Evolutionary conservation across 1,140 invertebrate genomes (phyloP).

Genomic region (Plectrocnemia conspersa): DNA sequence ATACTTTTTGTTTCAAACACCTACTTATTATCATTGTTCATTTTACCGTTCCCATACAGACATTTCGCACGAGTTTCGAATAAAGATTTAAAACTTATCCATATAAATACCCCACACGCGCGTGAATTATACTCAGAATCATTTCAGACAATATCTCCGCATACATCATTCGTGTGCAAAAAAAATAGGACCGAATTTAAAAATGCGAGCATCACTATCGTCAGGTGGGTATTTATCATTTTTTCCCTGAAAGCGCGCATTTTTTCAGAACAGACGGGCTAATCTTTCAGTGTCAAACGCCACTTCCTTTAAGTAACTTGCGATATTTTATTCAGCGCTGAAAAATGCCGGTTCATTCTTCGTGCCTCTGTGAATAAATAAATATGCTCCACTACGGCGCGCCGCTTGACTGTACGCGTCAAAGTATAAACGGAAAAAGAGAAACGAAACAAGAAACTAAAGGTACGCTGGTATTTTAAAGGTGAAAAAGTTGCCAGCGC

Average conservation of each 20-base stretch:
- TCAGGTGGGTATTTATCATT: slow-evolving; percentile 21
- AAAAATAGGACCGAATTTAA: too few species aligned
- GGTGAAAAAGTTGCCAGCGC: slow-evolving; percentile 31
- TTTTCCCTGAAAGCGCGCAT: slow-evolving; percentile 17
- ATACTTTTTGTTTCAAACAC: too few species aligned
- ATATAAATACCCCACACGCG: too few species aligned
- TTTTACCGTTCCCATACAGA: too few species aligned
- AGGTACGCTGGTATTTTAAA: slow-evolving; percentile 9
- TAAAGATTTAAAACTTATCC: too few species aligned
- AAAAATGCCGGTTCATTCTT: slow-evolving; percentile 23
- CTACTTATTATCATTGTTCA: too few species aligned
- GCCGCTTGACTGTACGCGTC: slow-evolving; percentile 5
- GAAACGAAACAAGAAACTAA: slow-evolving; percentile 28
- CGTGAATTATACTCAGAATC: too few species aligned
- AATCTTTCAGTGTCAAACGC: slow-evolving; percentile 25
- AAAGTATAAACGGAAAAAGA: too few species aligned
- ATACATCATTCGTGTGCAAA: too few species aligned
- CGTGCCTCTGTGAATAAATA: slow-evolving; percentile 23
- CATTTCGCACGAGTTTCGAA: too few species aligned
- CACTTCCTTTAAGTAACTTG: slow-evolving; percentile 25
- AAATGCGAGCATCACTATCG: too few species aligned
- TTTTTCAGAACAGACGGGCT: slow-evolving; percentile 21
- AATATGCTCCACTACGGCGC: slow-evolving; percentile 9
- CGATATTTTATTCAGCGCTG: slow-evolving; percentile 24
- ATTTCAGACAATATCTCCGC: too few species aligned